Evolutionary conservation across 2,113 vertebrate species (phyloP), one percentile per base, ranked within the genome.

Genomic region (Tragulus kanchil): DNA sequence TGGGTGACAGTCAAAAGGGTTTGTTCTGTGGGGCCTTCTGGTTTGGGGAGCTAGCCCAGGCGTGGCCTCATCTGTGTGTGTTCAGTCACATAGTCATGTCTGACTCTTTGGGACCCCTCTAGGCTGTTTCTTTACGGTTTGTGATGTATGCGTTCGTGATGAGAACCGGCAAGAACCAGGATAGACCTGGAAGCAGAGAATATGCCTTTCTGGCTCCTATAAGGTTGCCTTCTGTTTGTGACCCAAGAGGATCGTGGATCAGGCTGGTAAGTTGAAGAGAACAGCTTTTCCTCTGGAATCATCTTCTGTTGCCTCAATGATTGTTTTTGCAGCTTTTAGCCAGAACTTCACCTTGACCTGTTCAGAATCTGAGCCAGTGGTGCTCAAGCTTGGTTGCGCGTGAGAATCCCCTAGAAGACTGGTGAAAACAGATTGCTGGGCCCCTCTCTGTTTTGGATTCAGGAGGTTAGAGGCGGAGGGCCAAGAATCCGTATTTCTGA

Each of bases 71-170:
- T n/a, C n/a, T n/a, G n/a, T n/a, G n/a, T n/a, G n/a, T n/a, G n/a
- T n/a, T n/a, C n/a, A n/a, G n/a, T n/a, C n/a, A n/a, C n/a, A n/a
- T n/a, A n/a, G n/a, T n/a, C n/a, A n/a, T n/a, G n/a, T n/a, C n/a
- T n/a, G n/a, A n/a, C n/a, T n/a, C n/a, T n/a, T n/a, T n/a, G n/a
- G n/a, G n/a, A n/a, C n/a, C n/a, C n/a, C 8, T 28, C 59, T 25
- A 2, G 4, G 4, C 45, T 1, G 0, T 8, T 4, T 52, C 28
- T 3, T 3, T 1, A 3, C 17, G 4, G 28, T 21, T 7, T 1
- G 50, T 4, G 19, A 36, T 5, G 5, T 0, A 4, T 12, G 69
- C 64, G 36, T 17, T 48, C 1, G 12, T 1, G 4, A 36, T 1
- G 2, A 8, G 6, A 50, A 1, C 25, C 1, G 11, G 78, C 0